These are phyloP conservation scores for Opisthocomus hoazin DNA, from an alignment of 2,113 vertebrate species.

Conservation along the genomic window DNA sequence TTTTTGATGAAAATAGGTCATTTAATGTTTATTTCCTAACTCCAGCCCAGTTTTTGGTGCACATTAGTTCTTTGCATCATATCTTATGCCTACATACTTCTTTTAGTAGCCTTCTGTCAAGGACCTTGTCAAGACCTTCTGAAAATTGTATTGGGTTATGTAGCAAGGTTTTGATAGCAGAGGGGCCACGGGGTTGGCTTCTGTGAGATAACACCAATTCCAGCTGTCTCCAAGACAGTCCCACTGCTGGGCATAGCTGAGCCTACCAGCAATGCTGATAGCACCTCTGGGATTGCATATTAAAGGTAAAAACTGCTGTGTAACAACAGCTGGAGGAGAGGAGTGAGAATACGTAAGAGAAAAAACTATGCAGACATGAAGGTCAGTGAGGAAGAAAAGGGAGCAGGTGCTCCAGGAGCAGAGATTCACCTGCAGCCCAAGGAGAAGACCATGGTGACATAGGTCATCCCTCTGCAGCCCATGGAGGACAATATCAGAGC, in stretches of 20 bases:
- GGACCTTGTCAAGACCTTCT: not conserved
- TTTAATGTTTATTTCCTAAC: not conserved
- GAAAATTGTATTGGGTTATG: not conserved
- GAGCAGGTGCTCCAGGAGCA: not conserved
- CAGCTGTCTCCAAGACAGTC: not conserved
- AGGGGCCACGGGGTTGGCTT: not conserved
- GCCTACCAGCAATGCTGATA: not conserved
- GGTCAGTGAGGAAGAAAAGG: not conserved
- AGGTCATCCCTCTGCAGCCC: rapidly evolving
- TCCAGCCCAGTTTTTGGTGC: not conserved
- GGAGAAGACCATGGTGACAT: not conserved
- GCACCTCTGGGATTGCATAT: rapidly evolving
- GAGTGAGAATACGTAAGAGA: not conserved
- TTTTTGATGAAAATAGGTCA: not conserved
- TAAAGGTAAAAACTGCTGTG: not conserved
- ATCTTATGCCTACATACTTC: not conserved
- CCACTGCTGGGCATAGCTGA: no score
- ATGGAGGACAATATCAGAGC: not conserved
- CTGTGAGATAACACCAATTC: not conserved
- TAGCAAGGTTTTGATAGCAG: not conserved
- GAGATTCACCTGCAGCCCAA: not conserved
- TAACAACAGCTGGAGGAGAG: not conserved
- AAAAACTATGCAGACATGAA: not conserved
- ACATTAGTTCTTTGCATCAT: not conserved
- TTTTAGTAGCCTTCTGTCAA: not conserved